Evolutionary conservation across 2,797 vertebrate genomes (phyloP).

Genomic region (Gambusia yucatana): DNA sequence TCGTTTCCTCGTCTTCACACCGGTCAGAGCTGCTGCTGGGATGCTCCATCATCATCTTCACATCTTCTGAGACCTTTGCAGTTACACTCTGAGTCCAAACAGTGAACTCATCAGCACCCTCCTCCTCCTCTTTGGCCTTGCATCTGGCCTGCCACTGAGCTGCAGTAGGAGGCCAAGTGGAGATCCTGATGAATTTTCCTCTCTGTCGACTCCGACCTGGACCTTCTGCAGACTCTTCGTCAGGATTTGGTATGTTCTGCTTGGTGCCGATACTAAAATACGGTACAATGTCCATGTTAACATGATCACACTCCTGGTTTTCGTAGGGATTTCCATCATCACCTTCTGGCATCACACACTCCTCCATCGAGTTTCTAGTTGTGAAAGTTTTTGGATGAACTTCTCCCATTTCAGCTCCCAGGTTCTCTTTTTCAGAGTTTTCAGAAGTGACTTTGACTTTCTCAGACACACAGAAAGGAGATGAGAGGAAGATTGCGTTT

Average conservation of each 20-base stretch:
- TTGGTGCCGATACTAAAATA: constrained; percentile 77
- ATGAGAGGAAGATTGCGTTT: constrained; percentile 64
- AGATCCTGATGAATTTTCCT: constrained; percentile 62
- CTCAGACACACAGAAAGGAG: constrained; percentile 5
- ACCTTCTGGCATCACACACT: constrained; percentile 4
- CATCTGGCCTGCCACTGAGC: constrained; percentile 72
- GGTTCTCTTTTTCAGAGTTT: background rate
- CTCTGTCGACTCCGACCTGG: constrained; percentile 6
- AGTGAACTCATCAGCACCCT: constrained; percentile 31
- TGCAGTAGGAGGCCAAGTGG: constrained; percentile 78
- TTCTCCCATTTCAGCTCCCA: constrained; percentile 3
- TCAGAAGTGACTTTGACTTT: constrained; percentile 17
- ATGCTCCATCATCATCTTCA: background rate
- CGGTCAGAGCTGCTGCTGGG: accelerated
- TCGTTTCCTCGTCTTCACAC: background rate
- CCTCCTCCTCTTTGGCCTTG: constrained; percentile 27
- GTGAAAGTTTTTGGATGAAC: background rate
- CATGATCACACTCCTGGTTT: background rate
- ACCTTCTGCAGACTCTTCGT: background rate
- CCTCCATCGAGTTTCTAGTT: background rate
- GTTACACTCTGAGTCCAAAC: constrained; percentile 19
- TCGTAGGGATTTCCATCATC: background rate
- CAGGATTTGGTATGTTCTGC: constrained; percentile 29
- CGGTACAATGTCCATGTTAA: constrained; percentile 52
- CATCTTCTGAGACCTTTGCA: constrained; percentile 9